Base-by-base conservation (phyloP, 2,113 vertebrate genomes). In the Ptilorrhoa leucosticta region DNA sequence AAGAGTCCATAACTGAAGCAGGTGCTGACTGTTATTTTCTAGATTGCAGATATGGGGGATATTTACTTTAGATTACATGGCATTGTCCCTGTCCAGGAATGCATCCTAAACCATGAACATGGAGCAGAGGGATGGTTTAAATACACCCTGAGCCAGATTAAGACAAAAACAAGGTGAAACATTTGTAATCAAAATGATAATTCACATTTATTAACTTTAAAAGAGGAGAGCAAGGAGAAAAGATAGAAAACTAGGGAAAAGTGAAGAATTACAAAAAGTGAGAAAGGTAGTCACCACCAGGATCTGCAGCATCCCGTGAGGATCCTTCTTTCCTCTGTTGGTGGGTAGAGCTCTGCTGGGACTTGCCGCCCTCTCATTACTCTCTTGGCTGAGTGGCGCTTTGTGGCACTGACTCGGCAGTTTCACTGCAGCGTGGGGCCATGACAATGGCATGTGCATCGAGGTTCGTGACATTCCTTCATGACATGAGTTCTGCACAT, bases 311-410 rank as follows among this genome's bases (percentile, higher is more conserved):
- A 45, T 45, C 19, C 28, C 7, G 7, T 13, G 28, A 53, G 40
- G 11, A 33, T 53, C 69, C 37, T 31, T 51, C 27, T 39, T 40
- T 40, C 69, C 21, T 71, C 11, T 19, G 35, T 13, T 17, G 4
- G 28, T 53, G 48, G 15, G 28, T 22, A 31, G 35, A 53, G 28
- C 20, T 45, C 40, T 57, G 40, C 27, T 30, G n/a, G 42, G 20
- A 47, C 13, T 4, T 37, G 26, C 19, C 0, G 1, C 15, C 11
- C 26, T 18, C 10, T 56, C 23, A n/a, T 20, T 42, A 44, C 15
- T 18, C 1, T 8, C 26, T n/a, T 21, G 6, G 26, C 11, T 35
- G 42, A 22, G 19, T 1, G 0, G 6, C 21, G 14, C 14, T 57
- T 45, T 75, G 30, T 30, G 40, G 18, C 40, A 22, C 23, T 57